phyloP scores from a whole-genome alignment of 37 sponge, comb jelly and placozoan genomes.

The Axinella damicornis region DNA sequence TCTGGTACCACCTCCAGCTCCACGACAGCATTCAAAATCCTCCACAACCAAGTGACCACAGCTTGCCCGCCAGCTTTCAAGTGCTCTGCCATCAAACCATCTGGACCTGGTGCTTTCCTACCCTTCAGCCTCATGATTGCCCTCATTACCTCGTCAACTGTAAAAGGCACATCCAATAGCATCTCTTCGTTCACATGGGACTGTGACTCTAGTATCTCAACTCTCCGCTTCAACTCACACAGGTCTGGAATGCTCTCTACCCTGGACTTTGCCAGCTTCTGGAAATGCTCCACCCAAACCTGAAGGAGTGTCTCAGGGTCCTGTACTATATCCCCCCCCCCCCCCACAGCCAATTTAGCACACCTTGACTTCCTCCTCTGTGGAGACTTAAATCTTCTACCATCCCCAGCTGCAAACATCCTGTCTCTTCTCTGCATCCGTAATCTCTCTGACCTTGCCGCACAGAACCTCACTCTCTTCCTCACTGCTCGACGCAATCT shows the following conservation, averaged over 20 bases:
- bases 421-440: slow-evolving; percentile 4
- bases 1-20: slow-evolving; percentile 24
- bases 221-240: too few species aligned
- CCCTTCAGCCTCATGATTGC: too few species aligned
- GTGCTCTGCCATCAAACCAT: neutral
- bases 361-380: slow-evolving; percentile 7
- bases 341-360: slow-evolving; percentile 15
- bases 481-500: slow-evolving; percentile 13
- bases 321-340: slow-evolving; percentile 21
- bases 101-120: neutral
- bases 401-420: neutral
- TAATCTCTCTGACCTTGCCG: slow-evolving; percentile 4
- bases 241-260: too few species aligned
- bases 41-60: too few species aligned
- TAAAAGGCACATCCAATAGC: neutral
- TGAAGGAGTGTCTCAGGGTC: slow-evolving; percentile 4
- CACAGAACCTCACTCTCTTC: slow-evolving; percentile 13
- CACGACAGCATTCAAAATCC: slow-evolving; percentile 20
- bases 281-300: too few species aligned
- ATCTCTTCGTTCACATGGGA: too few species aligned
- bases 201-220: too few species aligned
- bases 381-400: neutral
- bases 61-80: too few species aligned
- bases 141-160: neutral
- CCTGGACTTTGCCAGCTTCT: too few species aligned